Base-by-base conservation (phyloP, 1,140 invertebrate genomes). In the Zaprionus africanus region DNA sequence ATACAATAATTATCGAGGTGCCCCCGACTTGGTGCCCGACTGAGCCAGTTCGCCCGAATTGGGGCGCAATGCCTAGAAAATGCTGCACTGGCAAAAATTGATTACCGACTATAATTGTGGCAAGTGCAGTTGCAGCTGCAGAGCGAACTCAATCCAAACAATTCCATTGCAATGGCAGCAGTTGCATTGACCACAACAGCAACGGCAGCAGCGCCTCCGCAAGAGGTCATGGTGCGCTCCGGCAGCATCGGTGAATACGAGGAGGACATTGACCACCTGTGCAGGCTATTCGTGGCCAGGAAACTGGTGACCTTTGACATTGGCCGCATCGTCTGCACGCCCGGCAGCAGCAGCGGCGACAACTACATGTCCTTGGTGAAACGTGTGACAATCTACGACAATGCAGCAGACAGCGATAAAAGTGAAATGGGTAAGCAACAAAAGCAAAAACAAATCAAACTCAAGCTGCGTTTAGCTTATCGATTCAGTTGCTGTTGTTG, bases 281-380 rank as follows among this genome's bases (percentile, higher is more conserved):
- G 82, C 17, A 67, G 79, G 54, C 60, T 90, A 59, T 86, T 92
- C 36, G 64, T 71, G 51, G 68, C 60, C 17, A 92, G 63, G 60
- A 79, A 86, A 57, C 59, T 92, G 64, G 69, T 90, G 51, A 78
- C 78, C 51, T 92, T 92, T 72, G 76, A 75, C 53, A 91, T 92
- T 64, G 79, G 76, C 31, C 73, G 76, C 54, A 88, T 92, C 7
- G 71, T 68, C 17, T 92, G 91, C 76, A 80, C 75, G 34, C 81
- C 91, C 26, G 91, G 91, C 54, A 92, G 91, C 68, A 90, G 91
- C 78, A 86, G 82, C 17, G 92, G 92, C 54, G 92, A 93, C 66
- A 93, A 93, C 63, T 93, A 93, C 34, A 93, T 93, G 92, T 92
- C 91, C 19, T 80, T 92, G 63, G 85, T 93, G 31, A 92, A 93